These are phyloP conservation scores for Rhabdomys pumilio DNA, from an alignment of 2,797 vertebrate genomes.

Conservation along the genomic window DNA sequence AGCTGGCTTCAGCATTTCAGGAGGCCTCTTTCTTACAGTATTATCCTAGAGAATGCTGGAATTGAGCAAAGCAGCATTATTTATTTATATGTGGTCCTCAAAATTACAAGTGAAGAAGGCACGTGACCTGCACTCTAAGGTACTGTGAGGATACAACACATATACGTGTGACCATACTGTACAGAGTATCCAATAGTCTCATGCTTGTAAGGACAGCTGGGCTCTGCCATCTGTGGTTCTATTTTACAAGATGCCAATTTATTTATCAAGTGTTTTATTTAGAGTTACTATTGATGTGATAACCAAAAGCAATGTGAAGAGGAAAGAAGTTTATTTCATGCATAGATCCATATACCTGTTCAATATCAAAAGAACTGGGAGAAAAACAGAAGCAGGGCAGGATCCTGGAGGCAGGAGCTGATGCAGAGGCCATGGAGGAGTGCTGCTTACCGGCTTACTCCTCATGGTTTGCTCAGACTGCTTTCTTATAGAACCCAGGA, in stretches of 20 bases:
- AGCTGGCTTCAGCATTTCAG: not conserved
- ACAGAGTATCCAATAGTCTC: not conserved
- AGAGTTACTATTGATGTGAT: not conserved
- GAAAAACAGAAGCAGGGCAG: not conserved
- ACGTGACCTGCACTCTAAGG: not conserved
- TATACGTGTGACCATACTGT: not conserved
- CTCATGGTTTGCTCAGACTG: no score
- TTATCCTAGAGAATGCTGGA: not conserved
- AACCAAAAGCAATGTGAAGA: not conserved
- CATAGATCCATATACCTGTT: not conserved
- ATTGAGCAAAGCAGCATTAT: not conserved
- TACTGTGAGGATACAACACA: not conserved
- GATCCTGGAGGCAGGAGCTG: not conserved
- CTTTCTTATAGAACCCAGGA: not conserved
- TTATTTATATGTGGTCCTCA: not conserved
- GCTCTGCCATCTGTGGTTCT: not conserved
- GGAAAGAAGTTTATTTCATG: not conserved
- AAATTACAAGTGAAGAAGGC: not conserved
- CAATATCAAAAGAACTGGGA: not conserved
- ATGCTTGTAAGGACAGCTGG: not conserved
- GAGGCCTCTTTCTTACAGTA: not conserved
- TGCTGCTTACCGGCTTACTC: not conserved
- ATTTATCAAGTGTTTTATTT: not conserved
- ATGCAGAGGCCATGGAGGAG: not conserved
- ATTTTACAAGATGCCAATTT: not conserved